phyloP scores from a whole-genome alignment of 2,797 vertebrate species.

The Pseudomugil gertrudae region DNA sequence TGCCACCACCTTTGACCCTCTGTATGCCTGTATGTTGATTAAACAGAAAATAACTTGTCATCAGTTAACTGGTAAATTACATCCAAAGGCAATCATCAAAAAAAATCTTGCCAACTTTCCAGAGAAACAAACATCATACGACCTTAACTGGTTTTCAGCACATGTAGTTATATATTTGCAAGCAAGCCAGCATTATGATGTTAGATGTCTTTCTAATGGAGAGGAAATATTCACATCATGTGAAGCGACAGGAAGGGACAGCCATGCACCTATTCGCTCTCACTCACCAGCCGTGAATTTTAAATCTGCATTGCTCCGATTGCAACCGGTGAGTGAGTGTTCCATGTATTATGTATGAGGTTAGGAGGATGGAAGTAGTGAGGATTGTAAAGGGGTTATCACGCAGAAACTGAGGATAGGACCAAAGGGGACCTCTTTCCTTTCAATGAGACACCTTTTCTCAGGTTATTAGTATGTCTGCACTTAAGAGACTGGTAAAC shows the following conservation, averaged over 20 bases:
- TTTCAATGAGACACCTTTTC: conserved; percentile 25
- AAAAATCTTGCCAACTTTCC: background rate
- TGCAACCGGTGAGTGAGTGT: conserved; percentile 14
- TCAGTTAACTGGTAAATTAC: conserved; percentile 11
- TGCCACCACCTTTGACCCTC: conserved; percentile 7
- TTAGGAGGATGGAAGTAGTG: conserved; percentile 14
- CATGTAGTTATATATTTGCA: background rate
- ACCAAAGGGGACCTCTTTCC: conserved; percentile 27
- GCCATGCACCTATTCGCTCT: conserved; percentile 39
- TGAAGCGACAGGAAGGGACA: conserved; percentile 8
- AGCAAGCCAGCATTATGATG: conserved; percentile 10
- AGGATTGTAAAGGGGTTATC: conserved; percentile 42
- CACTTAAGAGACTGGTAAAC: conserved; percentile 35
- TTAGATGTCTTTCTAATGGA: conserved; percentile 17
- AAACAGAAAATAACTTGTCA: conserved; percentile 33
- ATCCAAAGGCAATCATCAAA: conserved; percentile 11
- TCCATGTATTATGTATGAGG: conserved; percentile 66
- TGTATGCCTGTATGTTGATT: conserved; percentile 27
- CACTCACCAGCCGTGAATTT: conserved; percentile 48
- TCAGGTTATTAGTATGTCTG: conserved; percentile 2
- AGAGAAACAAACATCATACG: conserved; percentile 14
- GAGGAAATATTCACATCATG: conserved; percentile 47
- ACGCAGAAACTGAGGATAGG: conserved; percentile 22
- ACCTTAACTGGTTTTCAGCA: background rate
- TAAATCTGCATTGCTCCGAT: conserved; percentile 39